Evolutionary conservation across 2,888 invertebrate species (phyloP).

Genomic region (Dyspetes luteomarginatus): DNA sequence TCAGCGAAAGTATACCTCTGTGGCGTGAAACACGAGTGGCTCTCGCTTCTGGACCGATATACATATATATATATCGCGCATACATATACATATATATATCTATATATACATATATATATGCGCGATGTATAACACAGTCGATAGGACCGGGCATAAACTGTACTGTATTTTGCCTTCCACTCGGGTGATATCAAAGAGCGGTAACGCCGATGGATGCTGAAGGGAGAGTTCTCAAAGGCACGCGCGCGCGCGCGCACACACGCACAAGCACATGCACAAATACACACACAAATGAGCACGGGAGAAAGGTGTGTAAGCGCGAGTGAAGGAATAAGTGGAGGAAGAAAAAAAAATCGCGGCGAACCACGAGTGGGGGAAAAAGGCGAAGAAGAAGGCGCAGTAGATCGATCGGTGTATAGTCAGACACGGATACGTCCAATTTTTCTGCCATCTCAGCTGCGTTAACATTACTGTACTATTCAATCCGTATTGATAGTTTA

Average conservation of each 20-base stretch:
- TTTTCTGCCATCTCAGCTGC: background rate
- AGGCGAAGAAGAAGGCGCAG: slow-evolving; percentile 41
- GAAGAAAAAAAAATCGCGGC: slow-evolving; percentile 40
- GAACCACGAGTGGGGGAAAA: slow-evolving; percentile 9
- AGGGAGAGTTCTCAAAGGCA: slow-evolving; percentile 32
- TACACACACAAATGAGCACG: slow-evolving; percentile 29
- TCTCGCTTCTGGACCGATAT: slow-evolving; percentile 50
- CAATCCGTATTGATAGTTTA: background rate
- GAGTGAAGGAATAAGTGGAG: slow-evolving; percentile 57
- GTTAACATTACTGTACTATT: background rate
- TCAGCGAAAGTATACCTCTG: slow-evolving; percentile 67
- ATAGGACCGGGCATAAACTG: slow-evolving; percentile 35
- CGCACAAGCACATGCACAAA: slow-evolving; percentile 13
- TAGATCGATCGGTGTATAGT: slow-evolving; percentile 54
- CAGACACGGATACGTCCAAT: slow-evolving; percentile 43
- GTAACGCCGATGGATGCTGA: slow-evolving; percentile 45
- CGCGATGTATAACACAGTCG: slow-evolving; percentile 10
- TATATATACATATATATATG: background rate
- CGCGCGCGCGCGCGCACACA: background rate
- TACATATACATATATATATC: background rate
- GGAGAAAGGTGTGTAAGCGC: slow-evolving; percentile 64
- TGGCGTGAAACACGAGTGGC: slow-evolving; percentile 64
- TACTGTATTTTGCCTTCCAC: slow-evolving; percentile 23
- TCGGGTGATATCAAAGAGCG: slow-evolving; percentile 57
- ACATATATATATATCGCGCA: background rate